Base-by-base conservation (phyloP, 1,140 invertebrate species). In the Hydropsyche tenuis region DNA sequence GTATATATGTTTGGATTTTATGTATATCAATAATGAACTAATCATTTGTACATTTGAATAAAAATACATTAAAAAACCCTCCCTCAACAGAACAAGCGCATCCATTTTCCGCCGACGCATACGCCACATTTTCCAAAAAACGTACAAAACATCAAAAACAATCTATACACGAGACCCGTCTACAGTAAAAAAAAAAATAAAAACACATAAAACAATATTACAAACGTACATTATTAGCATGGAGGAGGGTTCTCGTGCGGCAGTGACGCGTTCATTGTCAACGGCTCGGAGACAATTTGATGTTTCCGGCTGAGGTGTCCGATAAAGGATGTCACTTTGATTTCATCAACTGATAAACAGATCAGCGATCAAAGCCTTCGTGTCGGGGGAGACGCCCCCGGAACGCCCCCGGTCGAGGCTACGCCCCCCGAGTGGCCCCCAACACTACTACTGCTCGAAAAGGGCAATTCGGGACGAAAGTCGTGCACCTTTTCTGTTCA, bases 291-390 rank as follows among this genome's bases (percentile, higher is more conserved):
- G 23, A 45, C 48, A 56, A 72, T 74, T 74, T 56, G 69, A 74
- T 74, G 30, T 77, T 77, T 77, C 75, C 75, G 73, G 72, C 64
- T 68, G 51, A n/a, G 70, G 56, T 23, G 46, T 72, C 69, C 72
- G 63, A 77, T 71, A 77, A 74, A 77, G 76, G 76, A 77, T 46
- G 76, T 77, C 76, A 77, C 76, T 75, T 75, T 77, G 76, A 77
- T 75, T 77, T 75, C 73, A 77, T 77, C 76, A 77, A 70, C 73
- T 75, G 76, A 77, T 77, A 77, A 77, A 77, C 73, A 77, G 76
- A 77, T 77, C 76, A 75, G 37, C 73, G 76, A 77, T 77, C 76
- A 77, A 77, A 77, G 76, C 65, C 76, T 72, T 73, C 64, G 75
- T 70, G 30, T 37, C 30, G 30, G 43, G 56, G 65, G 42, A 43